These are phyloP conservation scores for Scylla paramamosain DNA, from an alignment of 1,140 invertebrate genomes.

Conservation along the genomic window DNA sequence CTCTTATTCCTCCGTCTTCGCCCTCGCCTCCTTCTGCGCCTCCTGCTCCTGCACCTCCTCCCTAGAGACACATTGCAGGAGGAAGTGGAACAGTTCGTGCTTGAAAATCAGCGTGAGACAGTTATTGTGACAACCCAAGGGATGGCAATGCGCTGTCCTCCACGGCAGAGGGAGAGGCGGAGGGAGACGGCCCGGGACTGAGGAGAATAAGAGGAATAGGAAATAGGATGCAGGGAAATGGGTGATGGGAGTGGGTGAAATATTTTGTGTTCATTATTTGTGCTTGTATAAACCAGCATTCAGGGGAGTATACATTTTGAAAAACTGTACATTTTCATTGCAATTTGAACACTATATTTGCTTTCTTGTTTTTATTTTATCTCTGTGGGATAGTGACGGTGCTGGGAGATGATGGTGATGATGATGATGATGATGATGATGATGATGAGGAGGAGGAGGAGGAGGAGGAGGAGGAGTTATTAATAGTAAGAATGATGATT, in stretches of 20 bases:
- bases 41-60: background rate
- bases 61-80: background rate
- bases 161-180: background rate
- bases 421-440: no score
- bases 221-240: background rate
- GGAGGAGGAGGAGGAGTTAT: no score
- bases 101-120: background rate
- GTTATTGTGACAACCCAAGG: slow-evolving; percentile 19
- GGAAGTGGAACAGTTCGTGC: background rate
- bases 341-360: no score
- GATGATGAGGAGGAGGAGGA: no score
- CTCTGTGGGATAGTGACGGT: no score
- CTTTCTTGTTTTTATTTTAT: no score
- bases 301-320: no score
- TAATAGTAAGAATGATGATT: no score
- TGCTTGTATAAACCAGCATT: no score
- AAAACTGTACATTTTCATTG: no score
- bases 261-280: no score
- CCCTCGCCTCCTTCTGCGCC: background rate
- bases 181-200: background rate
- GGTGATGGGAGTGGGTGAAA: background rate
- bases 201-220: background rate
- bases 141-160: background rate
- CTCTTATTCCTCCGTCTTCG: background rate
- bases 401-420: no score